Evolutionary conservation across 2,113 vertebrate species (phyloP).

Genomic region (Campylomormyrus numenius): DNA sequence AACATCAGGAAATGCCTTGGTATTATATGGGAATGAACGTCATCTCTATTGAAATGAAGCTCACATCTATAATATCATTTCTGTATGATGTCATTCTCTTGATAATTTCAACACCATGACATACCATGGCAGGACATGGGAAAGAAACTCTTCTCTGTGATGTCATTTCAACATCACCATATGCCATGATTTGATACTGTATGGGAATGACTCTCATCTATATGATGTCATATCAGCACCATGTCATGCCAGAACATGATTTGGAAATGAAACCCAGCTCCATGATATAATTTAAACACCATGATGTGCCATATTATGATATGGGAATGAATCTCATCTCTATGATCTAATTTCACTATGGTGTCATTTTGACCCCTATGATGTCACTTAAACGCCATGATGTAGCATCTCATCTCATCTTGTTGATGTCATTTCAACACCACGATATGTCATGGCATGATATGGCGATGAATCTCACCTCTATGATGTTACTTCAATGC

Average conservation of each 20-base stretch:
- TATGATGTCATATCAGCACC: not conserved
- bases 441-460: not conserved
- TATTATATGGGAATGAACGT: not conserved
- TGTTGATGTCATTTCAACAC: too few species aligned
- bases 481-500: too few species aligned
- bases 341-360: not conserved
- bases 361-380: not conserved
- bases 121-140: not conserved
- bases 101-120: not conserved
- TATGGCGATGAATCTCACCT: not conserved
- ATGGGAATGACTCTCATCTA: not conserved
- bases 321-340: not conserved
- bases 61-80: too few species aligned
- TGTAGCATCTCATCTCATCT: not conserved
- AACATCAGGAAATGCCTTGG: not conserved
- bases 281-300: not conserved
- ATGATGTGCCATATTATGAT: not conserved
- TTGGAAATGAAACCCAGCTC: not conserved
- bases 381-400: not conserved
- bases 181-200: not conserved
- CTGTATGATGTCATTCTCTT: too few species aligned
- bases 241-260: not conserved
- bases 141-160: too few species aligned
- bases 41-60: too few species aligned
- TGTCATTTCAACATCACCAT: not conserved